Conservation (phyloP, 2,113 vertebrate genomes). For the Psephotus haematonotus region DNA sequence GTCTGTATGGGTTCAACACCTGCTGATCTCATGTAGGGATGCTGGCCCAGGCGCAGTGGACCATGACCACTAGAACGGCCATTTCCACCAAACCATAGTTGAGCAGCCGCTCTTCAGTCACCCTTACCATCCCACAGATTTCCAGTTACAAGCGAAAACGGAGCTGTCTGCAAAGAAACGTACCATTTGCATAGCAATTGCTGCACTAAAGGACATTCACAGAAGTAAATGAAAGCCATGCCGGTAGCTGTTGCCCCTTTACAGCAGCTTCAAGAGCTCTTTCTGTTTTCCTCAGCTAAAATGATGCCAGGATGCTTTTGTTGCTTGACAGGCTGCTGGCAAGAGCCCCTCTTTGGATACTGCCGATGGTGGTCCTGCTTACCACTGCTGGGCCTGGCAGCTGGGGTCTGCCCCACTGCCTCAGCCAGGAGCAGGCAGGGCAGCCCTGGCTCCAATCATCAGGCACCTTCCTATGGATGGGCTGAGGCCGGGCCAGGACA, state of each 20-base stretch:
- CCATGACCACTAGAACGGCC: neutral
- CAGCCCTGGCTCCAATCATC: neutral
- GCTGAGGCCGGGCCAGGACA: fast-evolving
- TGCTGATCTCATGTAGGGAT: neutral
- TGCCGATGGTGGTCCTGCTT: neutral
- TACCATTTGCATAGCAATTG: neutral
- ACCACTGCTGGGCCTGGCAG: neutral
- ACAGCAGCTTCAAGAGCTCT: neutral
- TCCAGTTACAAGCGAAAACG: neutral
- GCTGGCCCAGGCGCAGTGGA: neutral
- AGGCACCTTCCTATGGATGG: neutral
- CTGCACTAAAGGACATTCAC: neutral
- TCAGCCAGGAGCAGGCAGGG: neutral
- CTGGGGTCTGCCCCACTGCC: fast-evolving
- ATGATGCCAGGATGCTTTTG: conserved; percentile 18
- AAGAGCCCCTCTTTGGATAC: neutral
- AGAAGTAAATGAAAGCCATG: neutral
- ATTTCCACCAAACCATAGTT: neutral
- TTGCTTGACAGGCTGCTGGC: neutral
- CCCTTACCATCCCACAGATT: neutral
- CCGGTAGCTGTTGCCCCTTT: neutral
- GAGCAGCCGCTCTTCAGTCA: neutral
- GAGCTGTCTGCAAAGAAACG: neutral
- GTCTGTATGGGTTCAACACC: neutral
- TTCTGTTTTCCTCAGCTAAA: conserved; percentile 1